Base-by-base conservation (phyloP, 2,113 vertebrate genomes). In the Eurystomus gularis region DNA sequence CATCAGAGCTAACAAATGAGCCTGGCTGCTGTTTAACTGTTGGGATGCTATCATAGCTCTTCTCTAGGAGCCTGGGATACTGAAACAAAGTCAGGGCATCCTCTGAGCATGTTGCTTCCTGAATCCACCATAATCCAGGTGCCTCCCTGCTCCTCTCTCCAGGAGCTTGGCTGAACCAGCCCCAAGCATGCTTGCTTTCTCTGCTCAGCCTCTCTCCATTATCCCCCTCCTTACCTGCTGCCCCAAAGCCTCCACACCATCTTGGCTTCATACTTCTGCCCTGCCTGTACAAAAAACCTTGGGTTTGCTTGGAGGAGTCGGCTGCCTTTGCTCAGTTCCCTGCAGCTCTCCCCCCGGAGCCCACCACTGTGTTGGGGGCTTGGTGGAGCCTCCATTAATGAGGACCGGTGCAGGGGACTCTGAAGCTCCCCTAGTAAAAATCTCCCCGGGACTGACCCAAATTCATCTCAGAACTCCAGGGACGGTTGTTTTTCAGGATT, bases 371-470 rank as follows among this genome's bases (percentile, higher is more conserved):
- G 0, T 5, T 0, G 0, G 52, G 17, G 70, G 33, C 57, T 94
- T 25, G 29, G 46, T 28, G 65, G 55, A 89, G 35, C 35, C 48
- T 87, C 21, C 0, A 5, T 79, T 97, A 97, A 97, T 94, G 91
- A 94, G 82, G 42, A n/a, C 14, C 7, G 11, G 68, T 79, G 52
- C 42, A 73, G 37, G 92, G 35, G 60, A 68, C 37, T 90, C 46
- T 71, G 88, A 90, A 90, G 35, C 17, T 96, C 68, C 76, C 88
- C 52, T 31, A 81, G 42, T 48, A 81, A 93, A 90, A 88, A 26
- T 68, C 95, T 94, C 93, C 24, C 42, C 42, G 92, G 90, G 68
- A 92, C 57, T 94, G 82, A 97, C 95, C 88, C 76, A 95, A 86
- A 96, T 96, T 39, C 37, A 68, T 83, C 57, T 86, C 64, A 92